Conservation (phyloP, 2,888 invertebrate genomes). For the Mechanitis messenoides region DNA sequence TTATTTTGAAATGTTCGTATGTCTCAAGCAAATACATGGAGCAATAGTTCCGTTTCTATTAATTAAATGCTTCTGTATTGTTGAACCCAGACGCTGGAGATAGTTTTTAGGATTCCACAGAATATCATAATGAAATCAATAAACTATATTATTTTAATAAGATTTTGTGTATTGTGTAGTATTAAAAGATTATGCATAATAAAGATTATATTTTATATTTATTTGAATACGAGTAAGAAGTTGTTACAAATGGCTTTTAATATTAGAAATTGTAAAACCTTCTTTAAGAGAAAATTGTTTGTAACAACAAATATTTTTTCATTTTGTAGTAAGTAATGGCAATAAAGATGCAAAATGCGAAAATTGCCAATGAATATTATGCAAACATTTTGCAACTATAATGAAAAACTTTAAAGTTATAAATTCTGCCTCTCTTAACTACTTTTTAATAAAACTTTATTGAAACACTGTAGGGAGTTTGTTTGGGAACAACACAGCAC, state of each 20-base stretch:
- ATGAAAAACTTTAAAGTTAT: slow-evolving; percentile 18
- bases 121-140: slow-evolving; percentile 14
- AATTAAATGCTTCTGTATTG: slow-evolving; percentile 54
- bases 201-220: neutral
- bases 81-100: slow-evolving; percentile 37
- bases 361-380: slow-evolving; percentile 2
- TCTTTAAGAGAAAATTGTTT: neutral
- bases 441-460: slow-evolving; percentile 22
- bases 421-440: slow-evolving; percentile 19
- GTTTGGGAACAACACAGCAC: slow-evolving; percentile 16
- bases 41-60: slow-evolving; percentile 48
- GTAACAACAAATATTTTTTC: neutral
- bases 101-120: slow-evolving; percentile 29
- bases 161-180: neutral
- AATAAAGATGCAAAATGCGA: slow-evolving; percentile 4
- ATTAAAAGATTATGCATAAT: neutral
- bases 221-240: too few relatives aligned
- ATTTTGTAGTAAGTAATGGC: neutral
- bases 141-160: neutral
- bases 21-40: slow-evolving; percentile 40
- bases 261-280: too few relatives aligned
- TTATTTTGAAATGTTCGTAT: slow-evolving; percentile 28
- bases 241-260: too few relatives aligned
- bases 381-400: slow-evolving; percentile 9
- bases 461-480: slow-evolving; percentile 18